Evolutionary conservation across 2,797 vertebrate genomes (phyloP).

Genomic region (Halcyon smyrnensis): DNA sequence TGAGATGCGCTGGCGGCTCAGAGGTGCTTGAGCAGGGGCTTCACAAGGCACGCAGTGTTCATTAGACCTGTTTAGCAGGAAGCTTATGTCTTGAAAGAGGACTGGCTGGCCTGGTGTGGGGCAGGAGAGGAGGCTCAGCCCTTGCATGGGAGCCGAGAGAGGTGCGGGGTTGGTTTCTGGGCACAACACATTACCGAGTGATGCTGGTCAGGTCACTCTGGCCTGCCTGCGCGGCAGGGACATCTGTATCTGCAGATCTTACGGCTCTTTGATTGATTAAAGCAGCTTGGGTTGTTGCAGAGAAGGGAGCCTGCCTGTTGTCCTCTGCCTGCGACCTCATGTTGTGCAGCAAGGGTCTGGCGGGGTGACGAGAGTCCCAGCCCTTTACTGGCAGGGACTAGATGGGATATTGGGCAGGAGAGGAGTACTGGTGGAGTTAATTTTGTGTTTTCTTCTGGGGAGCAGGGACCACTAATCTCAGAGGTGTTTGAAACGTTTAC

Average conservation of each 20-base stretch:
- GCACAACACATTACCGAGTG: background rate
- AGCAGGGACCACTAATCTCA: background rate
- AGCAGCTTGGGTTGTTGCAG: background rate
- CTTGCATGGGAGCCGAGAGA: background rate
- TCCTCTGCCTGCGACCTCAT: background rate
- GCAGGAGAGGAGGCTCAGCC: background rate
- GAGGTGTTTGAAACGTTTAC: background rate
- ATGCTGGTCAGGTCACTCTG: background rate
- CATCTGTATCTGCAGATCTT: background rate
- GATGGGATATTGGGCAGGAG: background rate
- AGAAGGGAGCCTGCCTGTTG: background rate
- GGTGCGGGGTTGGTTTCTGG: conserved; percentile 7
- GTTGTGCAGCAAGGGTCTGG: background rate
- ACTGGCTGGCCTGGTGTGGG: background rate
- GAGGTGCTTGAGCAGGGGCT: background rate
- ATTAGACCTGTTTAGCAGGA: conserved; percentile 56
- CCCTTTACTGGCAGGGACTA: background rate
- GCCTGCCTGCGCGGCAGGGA: fast-evolving
- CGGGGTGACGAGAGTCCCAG: fast-evolving
- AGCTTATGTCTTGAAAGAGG: fast-evolving
- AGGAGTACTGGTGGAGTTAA: background rate
- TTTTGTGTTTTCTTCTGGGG: background rate
- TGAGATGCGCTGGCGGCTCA: fast-evolving
- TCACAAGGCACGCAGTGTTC: fast-evolving
- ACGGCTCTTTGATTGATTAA: background rate